Base-by-base conservation (phyloP, 2,888 invertebrate genomes). In the Aleiodes testaceus region DNA sequence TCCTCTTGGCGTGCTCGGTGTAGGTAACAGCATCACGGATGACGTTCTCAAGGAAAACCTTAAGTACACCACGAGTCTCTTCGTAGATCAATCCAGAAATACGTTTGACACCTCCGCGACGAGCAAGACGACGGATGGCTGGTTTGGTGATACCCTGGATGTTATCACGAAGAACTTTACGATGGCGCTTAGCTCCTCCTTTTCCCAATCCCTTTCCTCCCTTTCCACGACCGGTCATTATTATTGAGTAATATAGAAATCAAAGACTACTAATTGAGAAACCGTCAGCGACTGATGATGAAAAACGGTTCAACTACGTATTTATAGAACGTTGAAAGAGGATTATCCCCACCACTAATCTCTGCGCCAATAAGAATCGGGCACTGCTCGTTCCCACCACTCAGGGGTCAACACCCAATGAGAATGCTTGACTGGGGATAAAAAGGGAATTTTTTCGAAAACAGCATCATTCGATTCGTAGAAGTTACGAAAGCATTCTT, bases 11-110 rank as follows among this genome's bases (percentile, higher is more conserved):
- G 84, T 96, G 95, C 83, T 95, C 95, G 0, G 95, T 95, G 87
- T 95, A 95, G 3, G 94, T 95, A 65, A 95, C 94, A n/a, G 95
- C 94, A 83, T 95, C 95, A 53, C 93, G 90, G 79, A 95, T 94
- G 0, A 95, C 94, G 84, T 94, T 94, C 85, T 95, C 94, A 72
- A 96, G 89, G 85, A 96, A 96, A 0, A 94, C 92, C 22, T 94
- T 94, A 45, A 94, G 83, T 0, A 93, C 93, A 50, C 93, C 93
- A 45, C 94, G 90, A 42, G 70, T 72, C 9, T 72, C 74, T 59
- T 70, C 70, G 26, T 70, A 79, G 66, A 66, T 78, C 75, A 49
- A 87, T 0, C 93, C 93, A 5, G 93, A 93, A 69, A 94, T 94
- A 74, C 81, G 78, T 9, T 80, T 82, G 2, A 82, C 80, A 36